These are phyloP conservation scores for Perizoma affinitatum DNA, from an alignment of 2,888 invertebrate species.

Conservation along the genomic window DNA sequence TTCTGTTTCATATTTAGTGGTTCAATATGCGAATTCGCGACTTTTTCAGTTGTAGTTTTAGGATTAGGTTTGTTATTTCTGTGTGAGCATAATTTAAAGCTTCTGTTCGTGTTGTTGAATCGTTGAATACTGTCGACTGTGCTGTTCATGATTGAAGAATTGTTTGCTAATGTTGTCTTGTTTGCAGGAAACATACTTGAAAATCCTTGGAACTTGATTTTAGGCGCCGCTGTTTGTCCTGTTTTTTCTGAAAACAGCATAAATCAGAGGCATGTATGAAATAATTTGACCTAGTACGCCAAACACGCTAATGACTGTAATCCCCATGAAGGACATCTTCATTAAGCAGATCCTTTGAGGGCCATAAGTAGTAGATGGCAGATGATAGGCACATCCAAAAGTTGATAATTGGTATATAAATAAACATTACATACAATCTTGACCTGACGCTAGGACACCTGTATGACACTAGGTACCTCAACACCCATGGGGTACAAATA, in stretches of 20 bases:
- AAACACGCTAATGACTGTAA: no score
- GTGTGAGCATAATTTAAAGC: slow-evolving; percentile 44
- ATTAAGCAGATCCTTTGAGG: no score
- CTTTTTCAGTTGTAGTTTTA: slow-evolving; percentile 22
- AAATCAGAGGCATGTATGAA: no score
- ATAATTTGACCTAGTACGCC: no score
- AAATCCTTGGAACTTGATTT: slow-evolving; percentile 14
- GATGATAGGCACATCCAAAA: no score
- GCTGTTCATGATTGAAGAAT: slow-evolving; percentile 29
- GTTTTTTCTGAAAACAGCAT: slow-evolving; percentile 16
- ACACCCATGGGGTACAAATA: no score
- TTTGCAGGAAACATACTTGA: slow-evolving; percentile 24
- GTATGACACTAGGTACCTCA: no score
- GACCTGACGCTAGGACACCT: no score
- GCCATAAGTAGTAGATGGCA: no score
- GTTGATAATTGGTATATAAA: no score
- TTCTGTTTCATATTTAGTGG: slow-evolving; percentile 24
- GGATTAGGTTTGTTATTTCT: slow-evolving; percentile 35
- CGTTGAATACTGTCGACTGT: slow-evolving; percentile 36
- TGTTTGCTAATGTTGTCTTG: slow-evolving; percentile 22
- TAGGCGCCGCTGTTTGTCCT: slow-evolving; percentile 9
- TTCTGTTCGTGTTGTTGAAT: slow-evolving; percentile 38
- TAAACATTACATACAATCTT: no score
- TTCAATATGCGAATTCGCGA: slow-evolving; percentile 30
- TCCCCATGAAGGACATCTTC: no score